Base-by-base conservation (phyloP, 2,888 invertebrate species). In the Quadroppia sp. region DNA sequence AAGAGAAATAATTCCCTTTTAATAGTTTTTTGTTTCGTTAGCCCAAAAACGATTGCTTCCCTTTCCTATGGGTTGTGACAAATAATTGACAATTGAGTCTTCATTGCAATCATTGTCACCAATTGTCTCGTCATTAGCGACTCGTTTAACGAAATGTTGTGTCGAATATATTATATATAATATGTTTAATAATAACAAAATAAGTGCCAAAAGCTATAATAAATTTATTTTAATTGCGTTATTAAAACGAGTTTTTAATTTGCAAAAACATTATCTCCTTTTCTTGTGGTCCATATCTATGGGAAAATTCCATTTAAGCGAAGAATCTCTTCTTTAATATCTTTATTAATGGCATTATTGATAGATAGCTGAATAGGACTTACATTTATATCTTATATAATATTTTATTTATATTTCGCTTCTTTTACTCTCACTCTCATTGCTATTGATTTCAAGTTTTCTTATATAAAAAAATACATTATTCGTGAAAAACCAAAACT, bases 181-280 rank as follows among this genome's bases (percentile, higher is more conserved):
- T n/a, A n/a, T n/a, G n/a, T n/a, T n/a, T n/a, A n/a, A n/a, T n/a
- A n/a, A n/a, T n/a, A n/a, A n/a, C n/a, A 53, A 53, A 25, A 25
- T 25, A 23, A 20, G 23, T 30, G 32, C 61, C 36, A 17, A 61
- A 30, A 28, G 61, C 61, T 13, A 28, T 20, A 61, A 61, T 61
- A 61, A 61, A 61, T 61, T 61, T 30, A 61, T 61, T 61, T 61
- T 61, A 61, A 61, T 61, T 61, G 61, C 61, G n/a, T 32, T 61
- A 61, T 61, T 61, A 61, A 61, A n/a, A 61, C 61, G 17, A 30
- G 61, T 61, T 61, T 61, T 61, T 61, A 30, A n/a, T 61, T 61
- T 61, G 17, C 61, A 30, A 32, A 11, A 30, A 1, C 1, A 17
- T 61, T 61, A 61, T 61, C 61, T 61, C 9, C 2, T 53, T 15